These are phyloP conservation scores for Oscheius sp. DNA, from an alignment of 2,888 invertebrate species.

Conservation along the genomic window DNA sequence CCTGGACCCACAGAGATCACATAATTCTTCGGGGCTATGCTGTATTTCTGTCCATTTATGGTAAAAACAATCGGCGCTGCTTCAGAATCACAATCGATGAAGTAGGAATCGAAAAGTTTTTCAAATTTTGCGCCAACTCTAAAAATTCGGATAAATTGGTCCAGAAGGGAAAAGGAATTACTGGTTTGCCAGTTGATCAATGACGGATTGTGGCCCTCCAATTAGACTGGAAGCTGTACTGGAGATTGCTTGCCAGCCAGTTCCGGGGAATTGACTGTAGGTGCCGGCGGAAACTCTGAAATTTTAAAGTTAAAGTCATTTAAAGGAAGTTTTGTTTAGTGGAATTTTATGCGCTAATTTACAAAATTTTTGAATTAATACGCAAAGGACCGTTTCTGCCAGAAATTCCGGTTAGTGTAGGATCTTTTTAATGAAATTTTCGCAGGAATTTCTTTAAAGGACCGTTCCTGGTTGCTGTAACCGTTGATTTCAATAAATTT, in stretches of 20 bases:
- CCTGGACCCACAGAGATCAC: slow-evolving; percentile 55
- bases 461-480: too few species aligned
- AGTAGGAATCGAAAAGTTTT: slow-evolving; percentile 51
- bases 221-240: slow-evolving; percentile 67
- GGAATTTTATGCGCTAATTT: too few species aligned
- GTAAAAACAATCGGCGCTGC: slow-evolving; percentile 59
- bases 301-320: neutral
- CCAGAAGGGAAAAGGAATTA: slow-evolving; percentile 28
- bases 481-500: too few species aligned
- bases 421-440: too few species aligned
- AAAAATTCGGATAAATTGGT: slow-evolving; percentile 16
- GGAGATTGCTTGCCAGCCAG: slow-evolving; percentile 57
- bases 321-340: too few species aligned
- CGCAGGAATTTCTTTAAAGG: too few species aligned
- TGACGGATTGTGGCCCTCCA: slow-evolving; percentile 58
- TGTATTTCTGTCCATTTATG: slow-evolving; percentile 58
- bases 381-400: too few species aligned
- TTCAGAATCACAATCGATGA: slow-evolving; percentile 59
- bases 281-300: slow-evolving; percentile 45
- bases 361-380: too few species aligned
- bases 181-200: slow-evolving; percentile 50
- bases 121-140: slow-evolving; percentile 62
- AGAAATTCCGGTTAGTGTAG: too few species aligned
- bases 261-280: slow-evolving; percentile 40
- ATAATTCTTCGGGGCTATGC: slow-evolving; percentile 54